Evolutionary conservation across 2,888 invertebrate species (phyloP).

Genomic region (Mythimna lalbum): DNA sequence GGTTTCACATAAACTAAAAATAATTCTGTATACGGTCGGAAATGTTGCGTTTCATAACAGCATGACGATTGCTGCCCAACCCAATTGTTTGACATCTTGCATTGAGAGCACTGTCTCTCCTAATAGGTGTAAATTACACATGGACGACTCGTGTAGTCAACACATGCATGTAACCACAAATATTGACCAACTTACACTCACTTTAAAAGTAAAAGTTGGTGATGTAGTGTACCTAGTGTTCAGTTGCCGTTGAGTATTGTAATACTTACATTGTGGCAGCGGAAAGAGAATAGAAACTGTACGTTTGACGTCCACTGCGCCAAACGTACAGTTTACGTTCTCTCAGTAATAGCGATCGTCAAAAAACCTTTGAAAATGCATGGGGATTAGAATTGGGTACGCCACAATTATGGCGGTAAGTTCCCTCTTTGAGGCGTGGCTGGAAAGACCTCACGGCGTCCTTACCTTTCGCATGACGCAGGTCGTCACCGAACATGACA

Average conservation of each 20-base stretch:
- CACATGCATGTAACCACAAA: slow-evolving; percentile 31
- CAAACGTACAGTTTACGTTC: no score
- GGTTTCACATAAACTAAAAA: no score
- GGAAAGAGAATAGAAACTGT: not conserved
- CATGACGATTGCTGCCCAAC: not conserved
- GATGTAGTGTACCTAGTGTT: slow-evolving; percentile 23
- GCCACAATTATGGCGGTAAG: no score
- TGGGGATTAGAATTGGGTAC: no score
- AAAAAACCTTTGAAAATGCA: no score
- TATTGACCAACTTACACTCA: slow-evolving; percentile 50
- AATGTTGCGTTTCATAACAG: not conserved
- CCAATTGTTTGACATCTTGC: slow-evolving; percentile 7
- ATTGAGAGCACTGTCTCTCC: slow-evolving; percentile 32
- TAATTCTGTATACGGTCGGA: no score
- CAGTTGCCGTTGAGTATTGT: slow-evolving; percentile 26
- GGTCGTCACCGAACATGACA: no score
- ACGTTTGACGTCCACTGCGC: not conserved
- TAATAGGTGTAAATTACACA: slow-evolving; percentile 48
- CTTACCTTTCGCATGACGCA: no score
- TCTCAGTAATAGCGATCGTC: no score
- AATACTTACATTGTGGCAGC: slow-evolving; percentile 21
- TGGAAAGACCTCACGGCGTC: no score
- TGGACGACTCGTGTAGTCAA: not conserved
- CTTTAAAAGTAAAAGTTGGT: slow-evolving; percentile 53
- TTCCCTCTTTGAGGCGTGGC: no score